Percentiles rank a stretch among this genome's conserved stretches.
phyloP scores from a whole-genome alignment of 2,113 vertebrate species.

The Vidua chalybeata region DNA sequence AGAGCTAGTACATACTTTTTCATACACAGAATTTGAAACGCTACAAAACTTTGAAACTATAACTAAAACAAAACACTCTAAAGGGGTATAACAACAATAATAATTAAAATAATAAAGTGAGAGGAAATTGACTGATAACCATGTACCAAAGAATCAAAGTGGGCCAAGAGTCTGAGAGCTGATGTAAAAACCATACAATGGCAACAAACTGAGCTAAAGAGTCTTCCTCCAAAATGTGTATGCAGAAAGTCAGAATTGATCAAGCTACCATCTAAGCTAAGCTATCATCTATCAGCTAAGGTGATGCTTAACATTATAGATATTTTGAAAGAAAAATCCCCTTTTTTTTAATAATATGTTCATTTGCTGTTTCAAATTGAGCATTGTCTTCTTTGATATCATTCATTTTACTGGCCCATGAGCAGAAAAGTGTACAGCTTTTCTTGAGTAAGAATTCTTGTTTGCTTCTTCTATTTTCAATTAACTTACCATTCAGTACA shows the following conservation, averaged over 20 bases:
- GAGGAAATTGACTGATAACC: not conserved
- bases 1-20: not conserved
- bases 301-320: not conserved
- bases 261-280: not conserved
- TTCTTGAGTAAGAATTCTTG: not conserved
- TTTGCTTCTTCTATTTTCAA: not conserved
- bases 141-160: not conserved
- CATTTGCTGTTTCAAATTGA: not conserved
- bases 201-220: not conserved
- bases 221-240: not conserved
- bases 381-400: not conserved
- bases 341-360: not conserved
- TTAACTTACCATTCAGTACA: not conserved
- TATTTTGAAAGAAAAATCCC: not conserved
- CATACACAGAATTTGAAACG: not conserved
- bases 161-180: not conserved
- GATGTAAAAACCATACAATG: not conserved
- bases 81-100: rapidly evolving
- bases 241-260: not conserved
- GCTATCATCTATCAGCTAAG: not conserved
- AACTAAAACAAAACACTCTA: not conserved
- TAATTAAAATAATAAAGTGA: not conserved
- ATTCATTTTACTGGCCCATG: not conserved
- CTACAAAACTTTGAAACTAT: not conserved
- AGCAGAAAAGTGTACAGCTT: not conserved